Base-by-base conservation (phyloP, 2,888 invertebrate species). In the Salpingus planirostris region DNA sequence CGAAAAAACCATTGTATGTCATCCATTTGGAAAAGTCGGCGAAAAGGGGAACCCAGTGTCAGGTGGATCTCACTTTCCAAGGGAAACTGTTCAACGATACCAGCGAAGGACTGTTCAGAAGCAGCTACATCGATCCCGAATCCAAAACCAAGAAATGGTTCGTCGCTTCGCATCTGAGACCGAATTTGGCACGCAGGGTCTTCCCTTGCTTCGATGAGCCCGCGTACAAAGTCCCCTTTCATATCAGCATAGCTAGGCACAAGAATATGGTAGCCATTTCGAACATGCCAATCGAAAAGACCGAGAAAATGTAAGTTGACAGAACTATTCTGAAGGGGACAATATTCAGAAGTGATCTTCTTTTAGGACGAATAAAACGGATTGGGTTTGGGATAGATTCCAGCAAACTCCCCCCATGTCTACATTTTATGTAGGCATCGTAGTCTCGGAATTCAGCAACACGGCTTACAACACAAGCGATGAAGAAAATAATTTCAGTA, bases 161-260 rank as follows among this genome's bases (percentile, higher is more conserved):
- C 49, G 70, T 78, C 11, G 81, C 76, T 0, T 79, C 83, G 0
- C 74, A 81, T 49, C 65, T 85, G 39, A 68, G 81, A 21, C 79
- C 82, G 0, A 79, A 80, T 56, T 74, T 82, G 52, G 85, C 86
- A 0, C 69, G 82, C n/a, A 70, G 72, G 11, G 68, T 85, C 45
- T 87, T 88, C 55, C 87, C 87, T 0, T 87, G 87, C 50, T 84
- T 85, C 57, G 86, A 87, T 54, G 83, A 85, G 50, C 84, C 86
- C 0, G 74, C 71, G 0, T 79, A 76, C 53, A 88, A 86, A 64
- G 78, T 80, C 1, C 76, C 78, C 1, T 80, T 82, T 49, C 70
- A 73, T 21, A 57, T 77, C 26, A 80, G 67, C 44, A 72, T 77
- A 15, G 74, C 78, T 0, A 67, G 80, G 3, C 76, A 77, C 0